Evolutionary conservation across 2,888 invertebrate species (phyloP).

Genomic region (Catonia carolina): DNA sequence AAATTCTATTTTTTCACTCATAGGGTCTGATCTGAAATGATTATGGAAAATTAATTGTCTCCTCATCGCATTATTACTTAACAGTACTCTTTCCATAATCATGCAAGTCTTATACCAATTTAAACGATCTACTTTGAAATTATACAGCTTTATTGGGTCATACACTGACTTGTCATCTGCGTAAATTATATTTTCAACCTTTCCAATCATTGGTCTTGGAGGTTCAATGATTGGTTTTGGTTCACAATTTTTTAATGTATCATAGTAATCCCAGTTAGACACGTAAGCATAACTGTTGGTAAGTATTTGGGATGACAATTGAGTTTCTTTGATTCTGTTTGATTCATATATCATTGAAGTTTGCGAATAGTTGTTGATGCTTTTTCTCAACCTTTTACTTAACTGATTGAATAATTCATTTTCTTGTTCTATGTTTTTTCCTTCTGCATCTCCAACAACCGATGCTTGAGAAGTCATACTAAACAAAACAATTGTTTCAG

Average conservation of each 20-base stretch:
- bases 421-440: too few species aligned
- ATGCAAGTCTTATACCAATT: conserved; percentile 56
- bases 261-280: conserved; percentile 77
- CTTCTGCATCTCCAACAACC: too few species aligned
- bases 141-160: conserved; percentile 32
- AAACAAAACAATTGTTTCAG: too few species aligned
- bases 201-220: conserved; percentile 31
- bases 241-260: conserved; percentile 50
- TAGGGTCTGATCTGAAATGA: conserved; percentile 53
- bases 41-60: conserved; percentile 63
- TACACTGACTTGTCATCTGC: conserved; percentile 39
- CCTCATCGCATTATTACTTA: conserved; percentile 47
- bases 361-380: conserved; percentile 6
- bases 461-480: too few species aligned
- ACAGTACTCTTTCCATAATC: conserved; percentile 63
- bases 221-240: conserved; percentile 38
- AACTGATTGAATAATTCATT: too few species aligned
- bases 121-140: conserved; percentile 33
- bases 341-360: neutral
- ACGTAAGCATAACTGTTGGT: conserved; percentile 39
- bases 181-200: conserved; percentile 4
- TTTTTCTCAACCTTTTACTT: neutral
- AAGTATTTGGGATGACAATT: neutral
- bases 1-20: conserved; percentile 56
- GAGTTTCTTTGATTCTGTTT: neutral